Conservation (phyloP, 2,888 invertebrate genomes). For the Furcula furcula region DNA sequence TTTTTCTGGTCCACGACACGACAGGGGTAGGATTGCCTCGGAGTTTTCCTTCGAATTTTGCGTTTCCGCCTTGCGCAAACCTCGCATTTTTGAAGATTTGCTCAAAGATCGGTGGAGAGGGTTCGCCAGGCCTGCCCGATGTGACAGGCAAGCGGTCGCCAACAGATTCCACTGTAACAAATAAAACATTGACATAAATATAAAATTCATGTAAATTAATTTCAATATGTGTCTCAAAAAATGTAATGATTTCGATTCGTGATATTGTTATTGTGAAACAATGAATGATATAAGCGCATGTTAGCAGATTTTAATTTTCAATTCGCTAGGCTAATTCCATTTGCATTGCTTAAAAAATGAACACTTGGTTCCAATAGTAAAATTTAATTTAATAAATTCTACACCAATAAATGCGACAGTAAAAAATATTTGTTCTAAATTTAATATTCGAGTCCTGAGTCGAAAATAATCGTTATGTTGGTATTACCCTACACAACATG, state of each 20-base stretch:
- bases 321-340: not conserved
- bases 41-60: conserved; percentile 95
- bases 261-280: not conserved
- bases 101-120: conserved; percentile 96
- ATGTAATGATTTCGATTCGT: no score
- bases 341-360: not conserved
- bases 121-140: conserved; percentile 84
- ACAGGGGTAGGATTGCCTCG: conserved; percentile 95
- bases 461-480: no score
- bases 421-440: no score
- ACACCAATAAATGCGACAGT: no score
- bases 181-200: conserved; percentile 26
- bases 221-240: not conserved
- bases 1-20: conserved; percentile 95
- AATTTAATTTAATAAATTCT: no score
- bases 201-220: conserved; percentile 3
- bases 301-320: not conserved
- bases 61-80: conserved; percentile 97
- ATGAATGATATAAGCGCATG: not conserved
- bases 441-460: no score
- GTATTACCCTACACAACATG: no score
- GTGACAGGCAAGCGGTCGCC: conserved; percentile 70
- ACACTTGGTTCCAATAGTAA: no score
- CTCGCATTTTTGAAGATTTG: conserved; percentile 97
- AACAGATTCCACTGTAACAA: conserved; percentile 84